phyloP scores from a whole-genome alignment of 2,797 vertebrate genomes.

The Borostomias antarcticus region DNA sequence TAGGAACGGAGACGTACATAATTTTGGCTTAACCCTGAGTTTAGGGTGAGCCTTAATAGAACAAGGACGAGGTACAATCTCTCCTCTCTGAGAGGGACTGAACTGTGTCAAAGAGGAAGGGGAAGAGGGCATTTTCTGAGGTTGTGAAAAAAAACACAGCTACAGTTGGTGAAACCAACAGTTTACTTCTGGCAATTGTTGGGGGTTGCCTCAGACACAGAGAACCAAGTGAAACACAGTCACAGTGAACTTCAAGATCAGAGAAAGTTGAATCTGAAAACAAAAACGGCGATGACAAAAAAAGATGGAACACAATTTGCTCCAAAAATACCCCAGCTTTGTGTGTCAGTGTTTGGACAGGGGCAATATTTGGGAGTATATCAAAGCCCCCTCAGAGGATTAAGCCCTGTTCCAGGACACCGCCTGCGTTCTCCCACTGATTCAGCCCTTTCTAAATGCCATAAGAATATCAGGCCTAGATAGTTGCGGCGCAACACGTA shows the following conservation, averaged over 20 bases:
- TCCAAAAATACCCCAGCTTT: conserved; percentile 52
- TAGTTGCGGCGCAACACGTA: conserved; percentile 58
- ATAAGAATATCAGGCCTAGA: conserved; percentile 65
- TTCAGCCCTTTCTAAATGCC: conserved; percentile 37
- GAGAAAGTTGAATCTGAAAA: too few relatives aligned
- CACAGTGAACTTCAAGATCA: too few relatives aligned
- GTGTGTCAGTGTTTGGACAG: conserved; percentile 41
- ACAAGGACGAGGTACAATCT: conserved; percentile 80
- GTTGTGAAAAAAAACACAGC: too few relatives aligned
- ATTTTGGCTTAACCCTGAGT: conserved; percentile 48
- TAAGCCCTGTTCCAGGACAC: conserved; percentile 66
- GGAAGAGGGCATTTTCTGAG: too few relatives aligned
- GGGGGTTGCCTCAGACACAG: too few relatives aligned
- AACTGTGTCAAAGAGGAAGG: conserved; percentile 78
- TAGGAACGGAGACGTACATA: conserved; percentile 46
- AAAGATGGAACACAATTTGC: conserved; percentile 12
- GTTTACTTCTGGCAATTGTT: too few relatives aligned
- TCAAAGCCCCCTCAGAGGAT: conserved; percentile 67
- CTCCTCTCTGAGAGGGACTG: conserved; percentile 71
- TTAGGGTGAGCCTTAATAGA: conserved; percentile 68
- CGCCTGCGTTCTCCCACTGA: conserved; percentile 60
- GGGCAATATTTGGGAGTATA: conserved; percentile 55
- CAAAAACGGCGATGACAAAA: background rate
- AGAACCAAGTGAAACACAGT: too few relatives aligned
- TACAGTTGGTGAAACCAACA: too few relatives aligned